Conservation (phyloP, 2,888 invertebrate species). For the Lasioglossum morio region DNA sequence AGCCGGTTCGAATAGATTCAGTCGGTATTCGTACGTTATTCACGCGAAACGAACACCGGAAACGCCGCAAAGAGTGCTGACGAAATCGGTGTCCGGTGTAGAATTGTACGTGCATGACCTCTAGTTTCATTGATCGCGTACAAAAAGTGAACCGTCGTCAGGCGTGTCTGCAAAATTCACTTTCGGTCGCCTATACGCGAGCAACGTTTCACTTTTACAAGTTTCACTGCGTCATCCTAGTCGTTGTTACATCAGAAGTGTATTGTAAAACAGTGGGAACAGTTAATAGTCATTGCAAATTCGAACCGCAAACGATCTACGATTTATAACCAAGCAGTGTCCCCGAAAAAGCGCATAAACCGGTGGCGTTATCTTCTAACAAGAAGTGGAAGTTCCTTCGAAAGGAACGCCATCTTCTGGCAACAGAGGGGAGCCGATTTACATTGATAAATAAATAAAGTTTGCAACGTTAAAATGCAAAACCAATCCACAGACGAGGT, state of each 20-base stretch:
- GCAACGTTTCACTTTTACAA: not conserved
- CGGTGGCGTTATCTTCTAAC: not conserved
- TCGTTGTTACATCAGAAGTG: not conserved
- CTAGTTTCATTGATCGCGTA: slow-evolving; percentile 23
- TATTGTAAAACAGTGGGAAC: not conserved
- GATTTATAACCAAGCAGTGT: slow-evolving; percentile 39
- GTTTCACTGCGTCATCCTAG: not conserved
- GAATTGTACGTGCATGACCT: slow-evolving; percentile 42
- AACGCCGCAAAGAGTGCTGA: slow-evolving; percentile 10
- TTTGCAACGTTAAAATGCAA: slow-evolving; percentile 21
- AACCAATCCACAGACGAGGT: not conserved
- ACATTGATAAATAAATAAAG: not conserved
- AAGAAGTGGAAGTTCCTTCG: not conserved
- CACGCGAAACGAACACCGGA: slow-evolving; percentile 32
- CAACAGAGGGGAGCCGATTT: not conserved
- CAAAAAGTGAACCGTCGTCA: not conserved
- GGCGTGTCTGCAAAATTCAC: not conserved
- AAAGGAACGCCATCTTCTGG: not conserved
- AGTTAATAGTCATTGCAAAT: not conserved
- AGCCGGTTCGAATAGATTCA: not conserved
- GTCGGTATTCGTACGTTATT: not conserved
- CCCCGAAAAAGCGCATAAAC: not conserved
- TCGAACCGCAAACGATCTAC: not conserved
- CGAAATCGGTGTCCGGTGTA: slow-evolving; percentile 17
- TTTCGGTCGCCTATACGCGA: not conserved